phyloP scores from a whole-genome alignment of 2,888 invertebrate species.

The Yponomeuta malinellus region DNA sequence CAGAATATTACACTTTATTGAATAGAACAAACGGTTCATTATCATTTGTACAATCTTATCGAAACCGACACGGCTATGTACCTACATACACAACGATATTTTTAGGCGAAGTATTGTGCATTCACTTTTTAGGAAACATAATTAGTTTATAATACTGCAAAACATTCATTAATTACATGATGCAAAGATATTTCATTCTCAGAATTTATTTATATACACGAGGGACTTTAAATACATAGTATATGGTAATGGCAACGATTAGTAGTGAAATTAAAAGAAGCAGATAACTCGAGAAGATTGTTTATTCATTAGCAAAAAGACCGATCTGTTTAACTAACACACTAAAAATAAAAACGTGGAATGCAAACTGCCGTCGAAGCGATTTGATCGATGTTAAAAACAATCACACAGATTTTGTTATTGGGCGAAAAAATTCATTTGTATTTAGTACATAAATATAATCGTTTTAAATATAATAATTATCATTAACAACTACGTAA shows the following conservation, averaged over 20 bases:
- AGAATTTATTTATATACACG: neutral
- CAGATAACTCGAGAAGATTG: slow-evolving; percentile 3
- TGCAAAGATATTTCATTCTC: neutral
- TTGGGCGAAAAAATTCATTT: slow-evolving; percentile 44
- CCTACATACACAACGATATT: slow-evolving; percentile 24
- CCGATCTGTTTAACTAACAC: slow-evolving; percentile 9
- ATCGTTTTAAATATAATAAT: slow-evolving; percentile 22
- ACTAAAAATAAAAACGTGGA: slow-evolving; percentile 46
- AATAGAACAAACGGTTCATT: slow-evolving; percentile 31
- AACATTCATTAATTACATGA: slow-evolving; percentile 1
- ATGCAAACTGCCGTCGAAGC: slow-evolving; percentile 52
- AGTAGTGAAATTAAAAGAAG: slow-evolving; percentile 5
- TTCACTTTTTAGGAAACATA: slow-evolving; percentile 5
- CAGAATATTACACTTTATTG: slow-evolving; percentile 32
- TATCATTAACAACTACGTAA: slow-evolving; percentile 39
- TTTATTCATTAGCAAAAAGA: slow-evolving; percentile 8
- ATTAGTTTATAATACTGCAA: slow-evolving; percentile 12
- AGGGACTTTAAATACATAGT: neutral
- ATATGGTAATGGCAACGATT: slow-evolving; percentile 9
- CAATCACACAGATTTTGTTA: slow-evolving; percentile 38
- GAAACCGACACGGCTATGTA: slow-evolving; percentile 25
- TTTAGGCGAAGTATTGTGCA: slow-evolving; percentile 8
- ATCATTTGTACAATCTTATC: slow-evolving; percentile 38
- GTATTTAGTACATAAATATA: slow-evolving; percentile 50
- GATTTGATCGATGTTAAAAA: slow-evolving; percentile 33